Evolutionary conservation across 30 jellyfish, hydroid and myxozoan species (phyloP).

Genomic region (Catostylus mosaicus): DNA sequence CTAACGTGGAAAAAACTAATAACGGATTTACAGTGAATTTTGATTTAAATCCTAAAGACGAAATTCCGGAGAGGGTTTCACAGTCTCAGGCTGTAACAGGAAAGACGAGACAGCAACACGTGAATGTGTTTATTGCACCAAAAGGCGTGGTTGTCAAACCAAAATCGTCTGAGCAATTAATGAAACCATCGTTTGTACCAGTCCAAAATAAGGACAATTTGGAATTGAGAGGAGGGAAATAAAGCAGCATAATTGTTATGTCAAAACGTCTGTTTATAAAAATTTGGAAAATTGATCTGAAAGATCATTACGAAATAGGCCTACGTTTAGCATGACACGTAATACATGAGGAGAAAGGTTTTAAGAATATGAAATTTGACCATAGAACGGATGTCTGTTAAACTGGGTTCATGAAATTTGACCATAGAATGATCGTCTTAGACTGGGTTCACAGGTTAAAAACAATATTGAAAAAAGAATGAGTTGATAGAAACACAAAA

Average conservation of each 20-base stretch:
- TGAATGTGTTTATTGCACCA: constrained; percentile 89
- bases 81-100: constrained; percentile 32
- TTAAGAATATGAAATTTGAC: too few species aligned
- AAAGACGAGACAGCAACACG: constrained; percentile 95
- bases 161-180: constrained; percentile 89
- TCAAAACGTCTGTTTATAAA: too few species aligned
- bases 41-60: constrained; percentile 91
- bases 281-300: not conserved
- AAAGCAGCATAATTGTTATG: not conserved
- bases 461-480: too few species aligned
- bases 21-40: constrained; percentile 90
- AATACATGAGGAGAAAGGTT: too few species aligned
- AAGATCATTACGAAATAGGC: not conserved
- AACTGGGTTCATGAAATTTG: too few species aligned
- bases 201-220: constrained; percentile 86
- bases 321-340: too few species aligned
- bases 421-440: too few species aligned
- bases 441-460: too few species aligned
- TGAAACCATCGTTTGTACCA: constrained; percentile 97
- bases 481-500: too few species aligned
- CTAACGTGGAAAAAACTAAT: constrained; percentile 86
- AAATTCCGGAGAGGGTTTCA: constrained; percentile 70
- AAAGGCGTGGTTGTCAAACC: constrained; percentile 98
- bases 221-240: constrained; percentile 81
- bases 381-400: too few species aligned